Percentiles rank a stretch among this genome's conserved stretches.
These are phyloP conservation scores for Melikaiella ostensackeni DNA, from an alignment of 2,888 invertebrate genomes.

Conservation along the genomic window DNA sequence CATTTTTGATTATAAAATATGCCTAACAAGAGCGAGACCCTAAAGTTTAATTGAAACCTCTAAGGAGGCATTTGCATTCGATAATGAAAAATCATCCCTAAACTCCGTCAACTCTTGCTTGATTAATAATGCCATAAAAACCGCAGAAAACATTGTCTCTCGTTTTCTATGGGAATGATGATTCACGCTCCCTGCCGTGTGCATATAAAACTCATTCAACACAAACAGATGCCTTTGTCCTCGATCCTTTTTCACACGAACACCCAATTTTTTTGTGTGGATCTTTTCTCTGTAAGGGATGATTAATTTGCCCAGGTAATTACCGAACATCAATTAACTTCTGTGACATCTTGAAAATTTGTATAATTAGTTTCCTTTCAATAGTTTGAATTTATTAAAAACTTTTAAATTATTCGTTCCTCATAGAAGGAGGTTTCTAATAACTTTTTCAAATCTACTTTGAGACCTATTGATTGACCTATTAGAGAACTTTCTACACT, in stretches of 20 bases:
- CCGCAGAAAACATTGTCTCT: constrained; percentile 50
- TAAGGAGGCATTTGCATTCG: neutral
- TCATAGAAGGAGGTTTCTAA: too few species aligned
- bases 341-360: neutral
- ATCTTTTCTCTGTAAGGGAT: neutral
- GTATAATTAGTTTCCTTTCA: neutral
- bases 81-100: neutral
- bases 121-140: constrained; percentile 45
- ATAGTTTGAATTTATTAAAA: neutral
- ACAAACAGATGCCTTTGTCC: constrained; percentile 1
- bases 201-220: constrained; percentile 15
- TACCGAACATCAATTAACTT: neutral
- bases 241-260: neutral
- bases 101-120: neutral
- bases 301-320: neutral
- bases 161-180: constrained; percentile 50
- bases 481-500: too few species aligned
- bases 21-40: neutral
- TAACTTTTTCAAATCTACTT: too few species aligned
- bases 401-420: neutral
- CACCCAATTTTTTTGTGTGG: neutral
- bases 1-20: too few species aligned
- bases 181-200: constrained; percentile 47
- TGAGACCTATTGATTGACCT: too few species aligned
- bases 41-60: neutral